These are phyloP conservation scores for Ceratoteleas bidentatus DNA, from an alignment of 1,140 invertebrate species.

Conservation along the genomic window DNA sequence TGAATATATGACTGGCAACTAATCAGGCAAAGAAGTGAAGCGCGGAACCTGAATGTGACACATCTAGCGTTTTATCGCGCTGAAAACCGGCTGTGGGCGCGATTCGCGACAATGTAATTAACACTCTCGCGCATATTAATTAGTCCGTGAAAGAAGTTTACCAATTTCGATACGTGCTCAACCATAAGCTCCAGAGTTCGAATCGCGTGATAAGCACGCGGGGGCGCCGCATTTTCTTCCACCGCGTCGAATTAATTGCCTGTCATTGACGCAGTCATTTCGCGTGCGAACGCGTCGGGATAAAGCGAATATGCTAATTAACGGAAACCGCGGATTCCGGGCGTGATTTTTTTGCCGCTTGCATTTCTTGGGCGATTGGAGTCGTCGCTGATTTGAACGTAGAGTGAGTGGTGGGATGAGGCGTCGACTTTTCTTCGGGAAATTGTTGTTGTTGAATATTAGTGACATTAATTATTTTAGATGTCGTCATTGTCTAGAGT, in stretches of 20 bases:
- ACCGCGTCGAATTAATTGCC: slow-evolving; percentile 20
- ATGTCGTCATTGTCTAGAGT: no score
- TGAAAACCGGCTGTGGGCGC: slow-evolving; percentile 18
- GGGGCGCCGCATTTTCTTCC: slow-evolving; percentile 1
- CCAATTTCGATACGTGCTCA: slow-evolving; percentile 35
- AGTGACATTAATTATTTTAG: no score
- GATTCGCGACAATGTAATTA: slow-evolving; percentile 43
- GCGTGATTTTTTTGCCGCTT: slow-evolving; percentile 9
- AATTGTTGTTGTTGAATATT: no score
- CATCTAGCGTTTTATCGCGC: slow-evolving; percentile 35
- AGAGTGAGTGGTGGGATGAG: no score
- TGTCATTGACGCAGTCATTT: slow-evolving; percentile 43
- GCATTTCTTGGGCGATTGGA: slow-evolving; percentile 20
- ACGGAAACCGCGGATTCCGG: slow-evolving; percentile 7
- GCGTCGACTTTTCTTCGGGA: no score
- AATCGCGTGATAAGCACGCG: not conserved
- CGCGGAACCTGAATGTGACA: slow-evolving; percentile 9
- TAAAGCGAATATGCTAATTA: slow-evolving; percentile 48
- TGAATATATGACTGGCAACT: slow-evolving; percentile 55
- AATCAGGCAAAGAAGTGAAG: slow-evolving; percentile 55
- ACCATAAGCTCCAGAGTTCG: slow-evolving; percentile 10
- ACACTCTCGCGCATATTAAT: slow-evolving; percentile 26
- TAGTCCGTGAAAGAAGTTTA: slow-evolving; percentile 32
- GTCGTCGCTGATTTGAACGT: no score
- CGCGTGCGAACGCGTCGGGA: not conserved